Evolutionary conservation across 2,888 invertebrate genomes (phyloP), one percentile per base, ranked within the genome.

Genomic region (Drosophila dives): DNA sequence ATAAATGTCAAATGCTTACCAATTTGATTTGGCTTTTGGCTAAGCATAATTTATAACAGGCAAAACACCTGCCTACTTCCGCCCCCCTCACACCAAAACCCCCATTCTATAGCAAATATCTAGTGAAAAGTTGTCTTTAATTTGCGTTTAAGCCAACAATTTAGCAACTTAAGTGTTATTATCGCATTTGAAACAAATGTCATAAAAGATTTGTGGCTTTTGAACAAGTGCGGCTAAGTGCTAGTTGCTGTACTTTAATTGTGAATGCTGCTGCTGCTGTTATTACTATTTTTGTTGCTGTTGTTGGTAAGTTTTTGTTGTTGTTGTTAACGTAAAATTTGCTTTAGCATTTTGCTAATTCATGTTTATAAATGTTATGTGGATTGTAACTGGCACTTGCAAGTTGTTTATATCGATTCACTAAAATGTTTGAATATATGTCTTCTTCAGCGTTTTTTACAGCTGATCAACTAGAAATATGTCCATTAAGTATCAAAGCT

Each of bases 1-100:
- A 86, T 89, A 86, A 90, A 86, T 86, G 86, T 90, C 86, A 86
- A 90, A 86, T 84, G 89, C 64, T 84, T 74, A 77, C 76, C 89
- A 89, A 84, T 89, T 86, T 90, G 90, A 86, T 86, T 85, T 86
- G 89, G 86, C 84, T 72, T 86, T 81, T 68, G 88, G 80, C 80
- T 77, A 81, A 79, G 84, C 83, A 83, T 87, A 80, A 87, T 85
- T 85, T 85, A 85, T 85, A 64, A 73, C 81, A 78, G 75, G 71
- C 67, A 45, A 72, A 67, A 79, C 67, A 79, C 80, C 78, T 75
- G 76, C 40, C 72, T 45, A 32, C 45, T 48, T 32, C 32, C 48
- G 17, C 20, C 5, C 49, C 42, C 33, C 40, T 20, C 45, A 59
- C 64, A 54, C n/a, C 17, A 6, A 23, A 36, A 5, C 51, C 54